Evolutionary conservation across 2,113 vertebrate species (phyloP).

Genomic region (Pseudopodoces humilis): DNA sequence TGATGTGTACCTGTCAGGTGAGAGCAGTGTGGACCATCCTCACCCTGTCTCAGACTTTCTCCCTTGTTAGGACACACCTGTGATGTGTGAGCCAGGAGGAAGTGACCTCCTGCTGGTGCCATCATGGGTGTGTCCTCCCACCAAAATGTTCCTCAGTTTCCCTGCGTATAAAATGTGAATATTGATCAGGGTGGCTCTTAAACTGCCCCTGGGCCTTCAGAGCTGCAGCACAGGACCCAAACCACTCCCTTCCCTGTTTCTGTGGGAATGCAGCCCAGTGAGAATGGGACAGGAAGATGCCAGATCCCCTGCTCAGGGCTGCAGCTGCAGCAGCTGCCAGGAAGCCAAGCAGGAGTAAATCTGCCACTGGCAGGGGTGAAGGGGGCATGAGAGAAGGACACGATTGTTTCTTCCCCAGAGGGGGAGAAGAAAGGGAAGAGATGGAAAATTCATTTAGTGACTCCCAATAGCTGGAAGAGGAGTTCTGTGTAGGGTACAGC

Average conservation of each 20-base stretch:
- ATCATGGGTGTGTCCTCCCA: not conserved
- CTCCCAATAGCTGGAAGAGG: not conserved
- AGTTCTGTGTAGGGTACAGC: not conserved
- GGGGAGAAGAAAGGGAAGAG: not conserved
- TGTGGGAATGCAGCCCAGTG: not conserved
- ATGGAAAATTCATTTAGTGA: not conserved
- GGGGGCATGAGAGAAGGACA: not conserved
- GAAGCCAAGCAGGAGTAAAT: conserved; percentile 43
- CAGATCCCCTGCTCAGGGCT: not conserved
- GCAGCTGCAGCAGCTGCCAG: conserved; percentile 55
- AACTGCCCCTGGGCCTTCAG: not conserved
- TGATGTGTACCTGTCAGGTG: not conserved
- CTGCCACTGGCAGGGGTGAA: conserved; percentile 17
- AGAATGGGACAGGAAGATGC: not conserved
- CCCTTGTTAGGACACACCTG: not conserved
- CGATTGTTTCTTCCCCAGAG: not conserved
- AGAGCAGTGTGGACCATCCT: not conserved
- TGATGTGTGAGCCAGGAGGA: not conserved
- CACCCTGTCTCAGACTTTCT: not conserved
- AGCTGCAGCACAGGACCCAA: not conserved
- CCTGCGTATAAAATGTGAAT: not conserved
- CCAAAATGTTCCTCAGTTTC: not conserved
- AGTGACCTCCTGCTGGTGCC: not conserved
- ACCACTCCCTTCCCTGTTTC: not conserved
- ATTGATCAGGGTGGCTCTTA: not conserved